Conservation (phyloP, 2,113 vertebrate genomes). For the Pavo muticus region DNA sequence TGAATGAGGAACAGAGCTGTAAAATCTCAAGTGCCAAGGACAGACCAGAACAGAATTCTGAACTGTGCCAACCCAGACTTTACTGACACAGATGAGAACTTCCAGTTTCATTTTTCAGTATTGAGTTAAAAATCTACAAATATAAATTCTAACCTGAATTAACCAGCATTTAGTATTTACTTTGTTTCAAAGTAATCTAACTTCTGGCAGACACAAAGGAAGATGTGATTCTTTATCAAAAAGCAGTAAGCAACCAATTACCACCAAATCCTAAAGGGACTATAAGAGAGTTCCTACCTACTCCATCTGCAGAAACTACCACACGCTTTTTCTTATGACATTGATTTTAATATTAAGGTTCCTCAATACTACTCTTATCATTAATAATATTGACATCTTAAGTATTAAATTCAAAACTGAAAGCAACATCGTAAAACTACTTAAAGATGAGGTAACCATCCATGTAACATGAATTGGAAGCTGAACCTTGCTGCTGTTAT, state of each 20-base stretch:
- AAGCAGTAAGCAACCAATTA: background rate
- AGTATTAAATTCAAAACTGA: constrained; percentile 22
- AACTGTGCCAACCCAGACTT: background rate
- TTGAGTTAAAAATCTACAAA: background rate
- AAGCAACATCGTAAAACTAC: background rate
- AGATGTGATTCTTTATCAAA: background rate
- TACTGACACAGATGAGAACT: background rate
- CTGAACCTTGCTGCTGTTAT: background rate
- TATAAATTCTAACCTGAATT: background rate
- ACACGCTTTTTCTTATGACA: background rate
- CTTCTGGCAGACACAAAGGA: background rate
- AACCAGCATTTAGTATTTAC: background rate
- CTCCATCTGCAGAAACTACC: background rate
- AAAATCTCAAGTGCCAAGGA: background rate
- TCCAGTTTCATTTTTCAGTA: background rate
- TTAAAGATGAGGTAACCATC: background rate
- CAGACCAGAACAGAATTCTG: background rate
- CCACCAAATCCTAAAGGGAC: background rate
- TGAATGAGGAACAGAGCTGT: background rate
- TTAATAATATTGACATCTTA: background rate
- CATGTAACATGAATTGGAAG: background rate
- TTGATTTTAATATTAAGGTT: background rate
- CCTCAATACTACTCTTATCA: constrained; percentile 34
- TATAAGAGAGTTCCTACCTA: background rate
- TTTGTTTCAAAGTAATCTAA: background rate